Evolutionary conservation across 2,797 vertebrate species (phyloP).

Genomic region (Distichodus sexfasciatus): DNA sequence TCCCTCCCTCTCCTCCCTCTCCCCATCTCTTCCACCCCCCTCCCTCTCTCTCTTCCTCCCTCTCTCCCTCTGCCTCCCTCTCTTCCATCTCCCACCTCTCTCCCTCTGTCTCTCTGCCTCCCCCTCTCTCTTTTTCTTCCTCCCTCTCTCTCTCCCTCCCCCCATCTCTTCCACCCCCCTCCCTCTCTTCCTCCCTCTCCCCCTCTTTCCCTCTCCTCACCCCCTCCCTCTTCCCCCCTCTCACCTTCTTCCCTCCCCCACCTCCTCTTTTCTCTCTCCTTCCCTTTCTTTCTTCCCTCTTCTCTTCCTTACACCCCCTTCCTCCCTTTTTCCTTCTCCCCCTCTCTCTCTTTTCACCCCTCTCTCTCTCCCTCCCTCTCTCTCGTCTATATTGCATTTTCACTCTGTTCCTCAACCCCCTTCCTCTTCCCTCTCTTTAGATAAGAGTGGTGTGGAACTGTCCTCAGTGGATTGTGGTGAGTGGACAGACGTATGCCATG

Average conservation of each 20-base stretch:
- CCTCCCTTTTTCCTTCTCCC: too few relatives aligned
- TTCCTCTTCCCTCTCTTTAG: constrained; percentile 31
- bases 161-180: not conserved
- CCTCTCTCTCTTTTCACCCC: not conserved
- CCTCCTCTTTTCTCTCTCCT: too few relatives aligned
- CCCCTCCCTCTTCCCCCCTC: too few relatives aligned
- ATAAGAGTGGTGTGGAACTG: constrained; percentile 67
- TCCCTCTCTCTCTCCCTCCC: not conserved
- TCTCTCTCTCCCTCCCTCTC: not conserved
- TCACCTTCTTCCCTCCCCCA: too few relatives aligned
- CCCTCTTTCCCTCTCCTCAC: not conserved
- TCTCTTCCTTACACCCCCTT: too few relatives aligned
- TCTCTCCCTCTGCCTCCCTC: too few relatives aligned
- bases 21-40: too few relatives aligned
- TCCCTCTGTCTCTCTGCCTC: too few relatives aligned
- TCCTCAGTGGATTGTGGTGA: constrained; percentile 83
- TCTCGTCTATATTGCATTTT: not conserved
- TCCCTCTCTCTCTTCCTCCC: too few relatives aligned
- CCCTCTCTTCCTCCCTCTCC: not conserved
- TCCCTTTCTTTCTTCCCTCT: too few relatives aligned
- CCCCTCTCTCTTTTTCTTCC: not conserved
- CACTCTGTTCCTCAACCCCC: not conserved
- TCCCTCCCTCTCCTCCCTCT: too few relatives aligned
- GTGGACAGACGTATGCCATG: constrained; percentile 81
- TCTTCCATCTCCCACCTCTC: too few relatives aligned